Conservation (phyloP, 2,797 vertebrate species). For the Lutra lutra region DNA sequence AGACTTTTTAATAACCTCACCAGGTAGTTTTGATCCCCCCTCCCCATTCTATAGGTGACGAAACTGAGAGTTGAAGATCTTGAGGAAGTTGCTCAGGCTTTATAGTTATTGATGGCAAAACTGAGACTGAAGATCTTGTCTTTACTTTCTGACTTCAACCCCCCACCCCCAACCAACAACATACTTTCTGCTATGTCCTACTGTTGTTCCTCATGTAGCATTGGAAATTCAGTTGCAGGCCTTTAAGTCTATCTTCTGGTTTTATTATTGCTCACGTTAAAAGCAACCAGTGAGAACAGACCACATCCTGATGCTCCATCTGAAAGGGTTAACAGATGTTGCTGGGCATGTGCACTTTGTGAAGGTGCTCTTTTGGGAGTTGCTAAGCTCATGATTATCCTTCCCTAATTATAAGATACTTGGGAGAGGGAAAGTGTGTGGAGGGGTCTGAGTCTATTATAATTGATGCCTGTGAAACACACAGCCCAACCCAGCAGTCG, state of each 20-base stretch:
- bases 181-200: neutral
- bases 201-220: neutral
- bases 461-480: slow-evolving; percentile 75
- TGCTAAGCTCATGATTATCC: slow-evolving; percentile 63
- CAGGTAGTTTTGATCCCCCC: neutral
- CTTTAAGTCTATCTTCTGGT: neutral
- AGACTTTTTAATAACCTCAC: neutral
- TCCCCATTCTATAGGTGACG: neutral
- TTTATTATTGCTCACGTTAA: neutral
- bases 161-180: neutral
- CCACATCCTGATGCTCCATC: neutral
- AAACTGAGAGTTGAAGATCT: neutral
- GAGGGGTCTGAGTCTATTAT: slow-evolving; percentile 74
- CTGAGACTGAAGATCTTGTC: neutral
- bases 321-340: neutral
- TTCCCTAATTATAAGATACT: slow-evolving; percentile 74
- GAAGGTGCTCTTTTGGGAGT: slow-evolving; percentile 52
- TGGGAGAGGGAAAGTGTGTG: slow-evolving; percentile 64
- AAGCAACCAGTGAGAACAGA: neutral
- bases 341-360: neutral
- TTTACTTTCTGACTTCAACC: neutral
- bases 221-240: neutral
- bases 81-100: neutral
- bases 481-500: slow-evolving; percentile 23
- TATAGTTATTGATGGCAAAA: neutral